Base-by-base conservation (phyloP, 2,113 vertebrate genomes). In the Saguinus midas region DNA sequence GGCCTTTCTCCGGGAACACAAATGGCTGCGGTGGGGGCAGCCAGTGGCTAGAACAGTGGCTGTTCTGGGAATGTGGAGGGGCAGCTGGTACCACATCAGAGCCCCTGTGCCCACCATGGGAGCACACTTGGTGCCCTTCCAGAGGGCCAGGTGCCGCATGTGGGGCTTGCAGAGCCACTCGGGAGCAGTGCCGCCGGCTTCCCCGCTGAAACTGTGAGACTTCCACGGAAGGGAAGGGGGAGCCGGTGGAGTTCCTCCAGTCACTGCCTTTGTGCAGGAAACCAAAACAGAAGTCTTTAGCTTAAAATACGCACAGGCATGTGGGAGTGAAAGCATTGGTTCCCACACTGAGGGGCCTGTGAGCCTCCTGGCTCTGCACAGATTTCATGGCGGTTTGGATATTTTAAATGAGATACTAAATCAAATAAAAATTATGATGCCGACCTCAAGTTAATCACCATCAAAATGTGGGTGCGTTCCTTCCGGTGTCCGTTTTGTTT, bases 251-350 rank as follows among this genome's bases (percentile, higher is more conserved):
- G 17, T 16, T 20, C 58, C 12, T 18, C n/a, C n/a, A 80, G 32
- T 50, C 17, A 2, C 5, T 32, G 0, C 11, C 8, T 68, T n/a
- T 2, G 0, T 23, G 27, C 68, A 6, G 68, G 37, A 27, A 57
- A 52, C 88, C 27, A n/a, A 43, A 72, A 45, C n/a, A 4, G 17
- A 76, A 45, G 18, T 13, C 43, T 88, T 64, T 84, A n/a, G 57
- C n/a, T 25, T 40, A 20, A 70, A 58, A 72, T 10, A 3, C 2
- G 9, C 25, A 21, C 37, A 13, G 0, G 1, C 8, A 20, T 8
- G 55, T 25, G 75, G 75, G 55, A 68, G 29, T 35, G 32, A 68
- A 68, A 35, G 29, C 64, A 66, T 2, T 8, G 6, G 35, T 68
- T 11, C 37, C 64, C 37, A 23, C 20, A 11, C n/a, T 0, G 10